Conservation (phyloP, 1,140 invertebrate species). For the Polypedilum pembai region DNA sequence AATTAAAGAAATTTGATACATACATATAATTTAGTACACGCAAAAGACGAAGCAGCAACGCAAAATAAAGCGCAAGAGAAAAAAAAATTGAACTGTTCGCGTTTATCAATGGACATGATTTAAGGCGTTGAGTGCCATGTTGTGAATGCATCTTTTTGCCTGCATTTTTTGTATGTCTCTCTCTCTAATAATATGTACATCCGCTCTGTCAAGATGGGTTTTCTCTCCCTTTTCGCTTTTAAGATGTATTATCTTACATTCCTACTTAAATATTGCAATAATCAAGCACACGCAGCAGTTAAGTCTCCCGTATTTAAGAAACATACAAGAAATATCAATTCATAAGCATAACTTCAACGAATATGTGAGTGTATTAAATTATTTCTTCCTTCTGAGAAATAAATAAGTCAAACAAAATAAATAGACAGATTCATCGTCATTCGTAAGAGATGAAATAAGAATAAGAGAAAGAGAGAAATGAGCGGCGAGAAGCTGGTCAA, state of each 20-base stretch:
- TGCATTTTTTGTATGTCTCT: not conserved
- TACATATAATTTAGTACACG: not conserved
- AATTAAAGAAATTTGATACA: conserved; percentile 20
- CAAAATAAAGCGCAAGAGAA: too few relatives aligned
- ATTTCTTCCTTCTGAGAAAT: too few relatives aligned
- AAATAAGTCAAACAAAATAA: not conserved
- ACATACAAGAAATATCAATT: too few relatives aligned
- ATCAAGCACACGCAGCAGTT: too few relatives aligned
- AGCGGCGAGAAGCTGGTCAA: not conserved
- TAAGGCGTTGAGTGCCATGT: conserved; percentile 7
- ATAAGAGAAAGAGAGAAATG: not conserved
- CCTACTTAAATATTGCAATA: too few relatives aligned
- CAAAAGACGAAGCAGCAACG: not conserved
- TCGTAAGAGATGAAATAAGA: not conserved
- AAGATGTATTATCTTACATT: too few relatives aligned
- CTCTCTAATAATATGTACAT: not conserved
- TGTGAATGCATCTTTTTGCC: not conserved
- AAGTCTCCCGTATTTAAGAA: too few relatives aligned
- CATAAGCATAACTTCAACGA: too few relatives aligned
- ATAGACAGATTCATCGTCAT: conserved; percentile 11
- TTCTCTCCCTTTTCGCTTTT: too few relatives aligned
- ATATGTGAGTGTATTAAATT: too few relatives aligned
- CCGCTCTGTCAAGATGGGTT: not conserved
- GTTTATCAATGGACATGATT: conserved; percentile 12
- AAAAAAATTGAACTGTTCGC: not conserved